Percentiles rank a stretch among this genome's conserved stretches.
These are phyloP conservation scores for Monarcha castaneiventris DNA, from an alignment of 2,113 vertebrate species.

Conservation along the genomic window DNA sequence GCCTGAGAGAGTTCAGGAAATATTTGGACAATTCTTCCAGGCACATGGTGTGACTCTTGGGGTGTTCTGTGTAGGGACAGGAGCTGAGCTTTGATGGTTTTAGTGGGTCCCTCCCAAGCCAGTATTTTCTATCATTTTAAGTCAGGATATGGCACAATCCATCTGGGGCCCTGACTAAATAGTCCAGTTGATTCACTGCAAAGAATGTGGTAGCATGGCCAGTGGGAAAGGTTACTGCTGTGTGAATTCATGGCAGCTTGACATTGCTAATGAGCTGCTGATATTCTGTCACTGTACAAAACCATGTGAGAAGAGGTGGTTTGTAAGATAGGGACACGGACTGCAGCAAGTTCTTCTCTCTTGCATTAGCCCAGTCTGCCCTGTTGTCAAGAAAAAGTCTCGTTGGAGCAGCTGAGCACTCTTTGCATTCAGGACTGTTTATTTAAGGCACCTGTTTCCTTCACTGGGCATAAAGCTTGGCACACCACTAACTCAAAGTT, in stretches of 20 bases:
- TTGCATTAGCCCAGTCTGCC: background rate
- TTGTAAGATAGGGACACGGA: background rate
- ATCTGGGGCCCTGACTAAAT: background rate
- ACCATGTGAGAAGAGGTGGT: background rate
- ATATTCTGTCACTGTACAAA: background rate
- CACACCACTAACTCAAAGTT: background rate
- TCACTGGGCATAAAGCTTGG: background rate
- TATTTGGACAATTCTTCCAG: background rate
- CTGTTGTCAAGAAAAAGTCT: background rate
- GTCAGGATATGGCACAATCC: background rate
- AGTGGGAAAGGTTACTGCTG: background rate
- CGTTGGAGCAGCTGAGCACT: conserved; percentile 25
- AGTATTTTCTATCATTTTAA: background rate
- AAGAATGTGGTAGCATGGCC: background rate
- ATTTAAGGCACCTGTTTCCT: conserved; percentile 34
- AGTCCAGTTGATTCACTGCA: background rate
- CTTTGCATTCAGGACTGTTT: background rate
- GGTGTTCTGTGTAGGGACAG: background rate
- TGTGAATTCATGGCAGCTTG: background rate
- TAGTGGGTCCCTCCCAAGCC: background rate
- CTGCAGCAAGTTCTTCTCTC: background rate
- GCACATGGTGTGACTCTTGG: background rate
- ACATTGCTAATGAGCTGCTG: background rate
- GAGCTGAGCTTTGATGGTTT: background rate
- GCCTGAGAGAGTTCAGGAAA: background rate